A percentile compares a stretch with the other conserved stretches of the same genome.
Conservation (phyloP, 1,140 invertebrate species). For the Phocides pigmalion region DNA sequence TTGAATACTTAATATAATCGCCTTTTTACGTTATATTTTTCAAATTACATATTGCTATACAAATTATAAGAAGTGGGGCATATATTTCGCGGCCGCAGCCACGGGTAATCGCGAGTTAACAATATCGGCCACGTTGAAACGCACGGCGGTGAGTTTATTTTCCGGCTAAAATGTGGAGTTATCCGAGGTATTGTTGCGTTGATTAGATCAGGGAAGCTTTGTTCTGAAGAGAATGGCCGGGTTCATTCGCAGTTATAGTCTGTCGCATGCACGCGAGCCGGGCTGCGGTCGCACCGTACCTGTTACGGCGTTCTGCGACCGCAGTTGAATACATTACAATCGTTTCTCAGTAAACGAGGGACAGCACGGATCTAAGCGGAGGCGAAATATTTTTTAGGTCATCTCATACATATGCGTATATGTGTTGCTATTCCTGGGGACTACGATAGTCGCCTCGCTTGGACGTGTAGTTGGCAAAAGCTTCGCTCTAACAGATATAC, state of each 20-base stretch:
- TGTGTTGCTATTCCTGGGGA: too few relatives aligned
- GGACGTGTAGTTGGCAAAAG: too few relatives aligned
- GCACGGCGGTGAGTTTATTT: conserved; percentile 66
- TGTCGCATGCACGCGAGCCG: conserved; percentile 56
- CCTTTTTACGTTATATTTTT: too few relatives aligned
- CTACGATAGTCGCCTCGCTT: too few relatives aligned
- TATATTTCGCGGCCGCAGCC: too few relatives aligned
- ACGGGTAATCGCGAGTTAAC: too few relatives aligned
- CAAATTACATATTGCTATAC: too few relatives aligned
- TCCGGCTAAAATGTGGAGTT: conserved; percentile 64
- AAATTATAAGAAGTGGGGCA: too few relatives aligned
- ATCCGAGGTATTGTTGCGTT: conserved; percentile 78
- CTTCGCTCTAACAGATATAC: too few relatives aligned
- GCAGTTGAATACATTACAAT: conserved; percentile 29
- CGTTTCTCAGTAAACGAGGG: background rate
- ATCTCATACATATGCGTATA: too few relatives aligned
- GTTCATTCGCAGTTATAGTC: conserved; percentile 52
- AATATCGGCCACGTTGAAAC: conserved; percentile 68
- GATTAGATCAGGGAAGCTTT: conserved; percentile 79
- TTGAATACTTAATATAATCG: too few relatives aligned
- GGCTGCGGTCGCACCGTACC: conserved; percentile 35
- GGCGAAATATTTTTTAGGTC: too few relatives aligned
- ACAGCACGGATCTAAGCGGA: background rate
- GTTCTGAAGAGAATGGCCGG: conserved; percentile 61
- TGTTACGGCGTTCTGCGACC: conserved; percentile 18